A percentile compares a stretch with the other conserved stretches of the same genome.
Evolutionary conservation across 2,888 invertebrate genomes (phyloP).

Genomic region (Bombyx huttoni): DNA sequence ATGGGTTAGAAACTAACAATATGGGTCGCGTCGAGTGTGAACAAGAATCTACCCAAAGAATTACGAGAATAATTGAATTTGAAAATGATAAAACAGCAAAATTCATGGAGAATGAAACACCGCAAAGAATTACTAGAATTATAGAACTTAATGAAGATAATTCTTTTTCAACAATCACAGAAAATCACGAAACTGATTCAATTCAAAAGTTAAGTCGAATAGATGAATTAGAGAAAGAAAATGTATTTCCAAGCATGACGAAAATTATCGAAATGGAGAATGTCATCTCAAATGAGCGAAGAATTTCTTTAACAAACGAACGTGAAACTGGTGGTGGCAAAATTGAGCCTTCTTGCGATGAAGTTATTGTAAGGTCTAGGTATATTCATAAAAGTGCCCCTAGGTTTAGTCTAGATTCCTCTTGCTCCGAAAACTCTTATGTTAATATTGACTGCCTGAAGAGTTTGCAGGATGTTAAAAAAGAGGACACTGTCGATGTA

Average conservation of each 20-base stretch:
- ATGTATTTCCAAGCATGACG: conserved; percentile 58
- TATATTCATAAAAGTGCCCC: conserved; percentile 51
- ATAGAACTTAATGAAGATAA: conserved; percentile 57
- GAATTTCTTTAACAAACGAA: conserved; percentile 62
- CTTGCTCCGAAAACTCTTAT: conserved; percentile 72
- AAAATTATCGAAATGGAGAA: conserved; percentile 69
- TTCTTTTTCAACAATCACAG: conserved; percentile 45
- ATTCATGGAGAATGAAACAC: conserved; percentile 29
- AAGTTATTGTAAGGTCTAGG: conserved; percentile 49
- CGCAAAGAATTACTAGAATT: conserved; percentile 56
- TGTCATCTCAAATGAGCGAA: conserved; percentile 61
- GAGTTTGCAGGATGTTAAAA: conserved; percentile 68
- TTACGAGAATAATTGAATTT: conserved; percentile 61
- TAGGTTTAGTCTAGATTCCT: conserved; percentile 68
- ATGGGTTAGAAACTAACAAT: conserved; percentile 29
- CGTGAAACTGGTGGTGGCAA: conserved; percentile 59
- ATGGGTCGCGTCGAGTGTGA: conserved; percentile 33
- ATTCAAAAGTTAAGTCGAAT: conserved; percentile 48
- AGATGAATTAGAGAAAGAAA: conserved; percentile 54
- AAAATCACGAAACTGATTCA: conserved; percentile 36
- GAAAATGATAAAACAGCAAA: conserved; percentile 35
- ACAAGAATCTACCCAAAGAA: conserved; percentile 50
- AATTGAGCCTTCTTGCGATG: conserved; percentile 41
- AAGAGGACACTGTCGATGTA: conserved; percentile 46
- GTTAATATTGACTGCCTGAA: conserved; percentile 67